These are phyloP conservation scores for Pheosia gnoma DNA, from an alignment of 2,888 invertebrate genomes.

Conservation along the genomic window DNA sequence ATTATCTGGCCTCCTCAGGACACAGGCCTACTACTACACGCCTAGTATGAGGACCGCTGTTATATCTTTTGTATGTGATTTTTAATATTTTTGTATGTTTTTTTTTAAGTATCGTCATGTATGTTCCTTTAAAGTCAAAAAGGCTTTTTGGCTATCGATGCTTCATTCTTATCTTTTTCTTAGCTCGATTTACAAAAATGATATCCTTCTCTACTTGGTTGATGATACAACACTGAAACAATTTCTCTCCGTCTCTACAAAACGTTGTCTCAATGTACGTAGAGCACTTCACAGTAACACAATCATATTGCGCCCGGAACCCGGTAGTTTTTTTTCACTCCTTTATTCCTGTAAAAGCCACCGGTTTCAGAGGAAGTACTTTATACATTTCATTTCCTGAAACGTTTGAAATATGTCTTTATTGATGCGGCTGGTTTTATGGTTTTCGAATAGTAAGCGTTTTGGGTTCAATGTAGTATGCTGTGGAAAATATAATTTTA, in stretches of 20 bases:
- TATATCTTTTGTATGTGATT: no score
- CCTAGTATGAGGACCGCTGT: no score
- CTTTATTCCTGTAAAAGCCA: conserved; percentile 22
- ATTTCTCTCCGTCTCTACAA: conserved; percentile 4
- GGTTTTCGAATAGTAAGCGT: conserved; percentile 8
- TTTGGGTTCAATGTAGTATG: background rate
- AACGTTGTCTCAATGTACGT: conserved; percentile 4
- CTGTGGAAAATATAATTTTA: background rate
- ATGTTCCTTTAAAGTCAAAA: no score
- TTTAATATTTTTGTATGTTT: no score
- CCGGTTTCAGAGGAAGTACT: conserved; percentile 29
- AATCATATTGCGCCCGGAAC: conserved; percentile 32
- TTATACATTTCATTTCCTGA: conserved; percentile 36
- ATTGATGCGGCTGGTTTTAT: conserved; percentile 23
- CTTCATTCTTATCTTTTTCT: no score
- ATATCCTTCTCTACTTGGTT: background rate
- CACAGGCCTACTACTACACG: no score
- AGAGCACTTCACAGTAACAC: conserved; percentile 24
- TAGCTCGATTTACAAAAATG: background rate
- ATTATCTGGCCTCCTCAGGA: no score
- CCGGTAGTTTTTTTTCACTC: conserved; percentile 20
- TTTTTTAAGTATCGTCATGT: no score
- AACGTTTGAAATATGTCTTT: conserved; percentile 31
- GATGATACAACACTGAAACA: conserved; percentile 3
- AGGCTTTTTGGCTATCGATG: no score